phyloP scores from a whole-genome alignment of 2,888 invertebrate species.

The Allophyes oxyacanthae region DNA sequence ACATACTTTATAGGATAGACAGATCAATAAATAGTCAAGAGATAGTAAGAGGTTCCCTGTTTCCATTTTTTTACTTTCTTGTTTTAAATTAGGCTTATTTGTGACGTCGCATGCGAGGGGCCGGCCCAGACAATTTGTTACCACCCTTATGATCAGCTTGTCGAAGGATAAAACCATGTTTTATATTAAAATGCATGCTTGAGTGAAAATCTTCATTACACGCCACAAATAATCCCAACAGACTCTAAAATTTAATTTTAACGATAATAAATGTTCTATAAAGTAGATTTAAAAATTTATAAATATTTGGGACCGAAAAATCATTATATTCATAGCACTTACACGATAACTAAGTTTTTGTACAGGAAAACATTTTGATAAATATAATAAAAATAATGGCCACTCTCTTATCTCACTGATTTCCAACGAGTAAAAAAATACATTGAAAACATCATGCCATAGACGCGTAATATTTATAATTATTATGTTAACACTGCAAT shows the following conservation, averaged over 20 bases:
- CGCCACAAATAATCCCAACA: constrained; percentile 52
- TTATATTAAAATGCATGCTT: no score
- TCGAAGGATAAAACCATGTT: no score
- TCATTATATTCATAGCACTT: constrained; percentile 63
- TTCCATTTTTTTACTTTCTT: constrained; percentile 62
- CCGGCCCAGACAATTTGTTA: neutral
- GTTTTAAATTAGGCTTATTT: constrained; percentile 50
- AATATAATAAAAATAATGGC: constrained; percentile 54
- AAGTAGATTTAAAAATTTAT: constrained; percentile 58
- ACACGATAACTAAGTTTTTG: constrained; percentile 53
- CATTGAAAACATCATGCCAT: constrained; percentile 28
- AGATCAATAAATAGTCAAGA: constrained; percentile 72
- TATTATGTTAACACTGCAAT: constrained; percentile 7
- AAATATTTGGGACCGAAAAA: constrained; percentile 58
- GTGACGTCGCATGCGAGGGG: constrained; percentile 23
- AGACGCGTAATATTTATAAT: constrained; percentile 7
- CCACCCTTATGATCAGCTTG: constrained; percentile 1
- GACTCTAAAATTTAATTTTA: constrained; percentile 50
- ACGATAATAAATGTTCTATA: constrained; percentile 52
- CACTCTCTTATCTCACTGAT: constrained; percentile 43
- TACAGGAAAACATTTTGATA: constrained; percentile 48
- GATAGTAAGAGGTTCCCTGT: constrained; percentile 75
- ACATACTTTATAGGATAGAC: constrained; percentile 63
- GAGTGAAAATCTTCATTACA: neutral
- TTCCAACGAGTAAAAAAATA: constrained; percentile 38